phyloP scores from a whole-genome alignment of 2,113 vertebrate genomes.

The Mustelus asterias region DNA sequence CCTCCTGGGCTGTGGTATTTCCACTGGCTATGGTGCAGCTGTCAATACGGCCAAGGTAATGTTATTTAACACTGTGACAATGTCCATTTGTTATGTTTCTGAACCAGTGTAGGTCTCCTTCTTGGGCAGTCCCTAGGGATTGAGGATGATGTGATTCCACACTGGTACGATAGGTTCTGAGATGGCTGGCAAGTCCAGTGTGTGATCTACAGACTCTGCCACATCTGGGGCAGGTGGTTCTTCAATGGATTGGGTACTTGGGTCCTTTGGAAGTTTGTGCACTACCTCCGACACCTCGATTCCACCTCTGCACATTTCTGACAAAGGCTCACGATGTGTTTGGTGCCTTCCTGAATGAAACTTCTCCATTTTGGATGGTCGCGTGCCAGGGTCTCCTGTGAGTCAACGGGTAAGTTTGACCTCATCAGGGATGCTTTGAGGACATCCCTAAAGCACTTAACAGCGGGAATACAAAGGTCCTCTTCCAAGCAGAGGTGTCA shows the following conservation, averaged over 20 bases:
- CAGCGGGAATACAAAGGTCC: neutral
- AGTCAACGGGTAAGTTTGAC: neutral
- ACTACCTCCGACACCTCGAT: no score
- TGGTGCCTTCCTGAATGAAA: neutral
- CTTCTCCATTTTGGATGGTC: neutral
- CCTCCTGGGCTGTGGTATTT: constrained; percentile 69
- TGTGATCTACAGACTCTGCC: no score
- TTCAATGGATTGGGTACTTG: no score
- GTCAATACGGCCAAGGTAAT: constrained; percentile 68
- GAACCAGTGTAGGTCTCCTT: neutral
- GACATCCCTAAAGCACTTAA: neutral
- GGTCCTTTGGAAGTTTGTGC: no score
- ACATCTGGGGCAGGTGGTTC: no score
- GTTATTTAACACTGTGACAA: neutral
- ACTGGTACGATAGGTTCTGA: neutral
- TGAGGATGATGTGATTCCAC: neutral
- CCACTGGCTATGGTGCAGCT: constrained; percentile 68
- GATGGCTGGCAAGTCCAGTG: neutral
- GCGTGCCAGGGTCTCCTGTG: neutral
- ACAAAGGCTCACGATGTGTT: neutral
- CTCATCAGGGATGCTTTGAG: neutral
- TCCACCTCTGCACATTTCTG: no score
- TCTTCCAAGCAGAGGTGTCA: neutral
- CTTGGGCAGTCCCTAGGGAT: neutral
- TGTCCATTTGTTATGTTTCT: neutral